Base-by-base conservation (phyloP, 2,113 vertebrate species). In the Deroptyus accipitrinus region DNA sequence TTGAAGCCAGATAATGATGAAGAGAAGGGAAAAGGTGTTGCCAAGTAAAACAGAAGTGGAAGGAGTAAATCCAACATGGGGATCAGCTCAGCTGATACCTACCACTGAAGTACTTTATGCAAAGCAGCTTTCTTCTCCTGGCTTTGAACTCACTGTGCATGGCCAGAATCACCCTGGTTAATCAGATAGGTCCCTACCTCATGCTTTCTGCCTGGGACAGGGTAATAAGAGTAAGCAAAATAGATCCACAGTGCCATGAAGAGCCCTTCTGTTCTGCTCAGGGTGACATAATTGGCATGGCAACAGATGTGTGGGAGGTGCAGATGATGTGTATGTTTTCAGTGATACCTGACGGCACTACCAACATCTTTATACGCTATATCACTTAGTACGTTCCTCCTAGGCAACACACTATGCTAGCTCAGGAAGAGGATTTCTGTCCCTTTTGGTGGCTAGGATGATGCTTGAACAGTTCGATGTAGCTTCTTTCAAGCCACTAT, bases 331-430 rank as follows among this genome's bases (percentile, higher is more conserved):
- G 18, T 35, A 5, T 46, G 14, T 73, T 78, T 81, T 63, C 54
- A 62, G 27, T 62, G 33, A 33, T n/a, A 42, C 10, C 13, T 77
- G 30, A 42, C 27, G 44, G 41, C 12, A 59, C 12, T 67, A 54
- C 10, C 35, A 84, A 12, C 5, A 8, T 51, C 66, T 64, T 37
- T n/a, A 0, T 27, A n/a, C 0, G 1, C 28, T 2, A 1, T 4
- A 35, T 20, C 27, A 30, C 15, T 28, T 35, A 5, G 9, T 7
- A 57, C 17, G 22, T 10, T 86, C 54, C 37, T 78, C 41, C 61
- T 13, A 30, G 28, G 39, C 30, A 85, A 35, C n/a, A 72, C 55
- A 59, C 24, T 67, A 37, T 3, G 10, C 6, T 42, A 48, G 16
- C 8, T 9, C 17, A 15, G 20, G 8, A 63, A 68, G 33, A 64